Evolutionary conservation across 1,140 invertebrate genomes (phyloP), one percentile per base, ranked within the genome.

Genomic region (Wiebesia pumilae): DNA sequence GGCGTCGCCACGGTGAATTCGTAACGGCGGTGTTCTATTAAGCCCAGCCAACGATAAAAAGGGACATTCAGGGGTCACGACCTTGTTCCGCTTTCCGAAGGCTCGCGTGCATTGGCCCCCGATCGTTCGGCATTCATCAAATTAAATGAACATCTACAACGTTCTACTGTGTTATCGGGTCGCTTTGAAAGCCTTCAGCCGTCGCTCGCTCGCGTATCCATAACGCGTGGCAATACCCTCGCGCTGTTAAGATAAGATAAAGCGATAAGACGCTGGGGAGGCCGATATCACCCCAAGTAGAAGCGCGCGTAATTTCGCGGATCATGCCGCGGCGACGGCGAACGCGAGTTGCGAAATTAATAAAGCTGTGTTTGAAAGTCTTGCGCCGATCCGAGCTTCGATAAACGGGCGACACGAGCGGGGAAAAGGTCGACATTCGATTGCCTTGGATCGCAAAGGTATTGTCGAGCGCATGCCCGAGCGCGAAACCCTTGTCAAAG

Each of bases 21-120:
- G 35, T 10, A 27, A 67, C 35, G 40, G 27, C 30, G 73, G 35
- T 14, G 33, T 19, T 71, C 67, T 21, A 35, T 75, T 4, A 33
- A 35, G 77, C 24, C 75, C 6, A 35, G 14, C 0, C 2, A 35
- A 58, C 6, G 30, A 58, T n/a, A 65, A 40, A 62, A n/a, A 21
- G 30, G 1, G 51, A 35, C 27, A 51, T 2, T n/a, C 43, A 27
- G 19, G 67, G 71, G 82, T 78, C 83, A 47, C 58, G 73, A 67
- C 83, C 83, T 85, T 80, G 83, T 85, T 80, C 83, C 62, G 58
- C 62, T 85, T 80, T 54, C 35, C 75, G 38, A 19, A 33, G 67
- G 71, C 35, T 10, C 24, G n/a, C 30, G 43, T 38, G 73, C n/a
- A n/a, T n/a, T n/a, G n/a, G n/a, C n/a, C 27, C 0, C 3, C 58